Evolutionary conservation across 2,797 vertebrate genomes (phyloP), one percentile per base, ranked within the genome.

Genomic region (Mionectes olivaceus): DNA sequence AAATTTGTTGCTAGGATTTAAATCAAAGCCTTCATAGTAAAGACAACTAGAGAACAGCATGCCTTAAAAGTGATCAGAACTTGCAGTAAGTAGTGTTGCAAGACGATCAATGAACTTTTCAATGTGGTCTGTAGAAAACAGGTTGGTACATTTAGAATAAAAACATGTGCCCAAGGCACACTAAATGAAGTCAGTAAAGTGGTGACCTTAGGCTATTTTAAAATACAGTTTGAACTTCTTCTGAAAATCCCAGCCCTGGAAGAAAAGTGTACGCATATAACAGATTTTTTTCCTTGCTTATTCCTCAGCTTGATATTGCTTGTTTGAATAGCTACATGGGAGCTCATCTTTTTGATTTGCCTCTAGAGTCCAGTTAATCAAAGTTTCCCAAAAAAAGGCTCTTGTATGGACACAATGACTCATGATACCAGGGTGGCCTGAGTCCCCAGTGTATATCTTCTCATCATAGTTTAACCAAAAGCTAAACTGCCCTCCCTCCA

Each of bases 361-460:
- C 75, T 81, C 87, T 82, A 27, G 83, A 90, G 79, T 24, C 73
- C 77, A 73, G 47, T 83, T 95, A 83, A 91, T 73, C 43, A 81
- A 49, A 87, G 33, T 4, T 50, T 83, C 75, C 79, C 89, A 1
- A 6, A 92, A 85, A 83, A 19, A 47, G 23, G 23, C 75, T 76
- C 80, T 95, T 50, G 7, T 75, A 64, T 2, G 89, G 75, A 89
- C 13, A 32, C 52, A 93, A 25, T 59, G 83, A 96, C 69, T 88
- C 39, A 73, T 67, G 50, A 91, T 19, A 86, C 5, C 5, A 91
- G 84, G 89, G 87, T 94, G 95, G 94, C 91, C 94, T 76, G 69
- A 91, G 83, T 76, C 76, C 69, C 84, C 52, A 86, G 84, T 4
- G 57, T 88, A 1, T 59, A 74, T 77, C 13, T 84, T 90, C 33